These are phyloP conservation scores for Zaprionus ornatus DNA, from an alignment of 1,140 invertebrate species.

Conservation along the genomic window DNA sequence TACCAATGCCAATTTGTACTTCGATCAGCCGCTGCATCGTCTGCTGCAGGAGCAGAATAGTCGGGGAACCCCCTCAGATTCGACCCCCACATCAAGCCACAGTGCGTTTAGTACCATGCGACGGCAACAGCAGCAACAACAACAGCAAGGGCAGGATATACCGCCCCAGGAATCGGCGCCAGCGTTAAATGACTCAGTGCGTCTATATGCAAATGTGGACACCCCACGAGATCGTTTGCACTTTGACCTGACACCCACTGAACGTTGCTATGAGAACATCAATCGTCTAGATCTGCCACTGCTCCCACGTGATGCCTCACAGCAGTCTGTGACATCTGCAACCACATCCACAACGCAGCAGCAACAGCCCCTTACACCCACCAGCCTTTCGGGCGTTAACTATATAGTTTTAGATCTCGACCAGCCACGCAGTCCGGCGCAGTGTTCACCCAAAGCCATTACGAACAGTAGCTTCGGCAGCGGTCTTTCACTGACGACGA, in stretches of 20 bases:
- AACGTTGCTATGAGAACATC: slow-evolving; percentile 76
- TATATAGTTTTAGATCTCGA: slow-evolving; percentile 80
- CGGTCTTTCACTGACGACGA: slow-evolving; percentile 75
- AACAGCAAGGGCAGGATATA: slow-evolving; percentile 81
- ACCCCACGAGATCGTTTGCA: slow-evolving; percentile 35
- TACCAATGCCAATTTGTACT: slow-evolving; percentile 64
- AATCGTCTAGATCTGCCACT: slow-evolving; percentile 62
- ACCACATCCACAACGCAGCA: slow-evolving; percentile 10
- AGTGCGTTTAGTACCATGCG: slow-evolving; percentile 77
- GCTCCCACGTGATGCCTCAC: slow-evolving; percentile 38
- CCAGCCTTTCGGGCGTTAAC: slow-evolving; percentile 60
- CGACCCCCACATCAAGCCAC: slow-evolving; percentile 33
- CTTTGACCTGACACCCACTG: slow-evolving; percentile 46
- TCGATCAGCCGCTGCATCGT: slow-evolving; percentile 66
- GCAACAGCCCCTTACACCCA: slow-evolving; percentile 48
- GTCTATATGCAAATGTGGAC: slow-evolving; percentile 76
- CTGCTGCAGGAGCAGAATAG: slow-evolving; percentile 42
- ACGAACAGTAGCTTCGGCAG: slow-evolving; percentile 64
- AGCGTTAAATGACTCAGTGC: slow-evolving; percentile 52
- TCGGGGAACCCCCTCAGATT: slow-evolving; percentile 38
- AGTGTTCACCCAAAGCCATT: slow-evolving; percentile 63
- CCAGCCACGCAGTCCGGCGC: slow-evolving; percentile 70
- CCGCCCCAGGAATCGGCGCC: slow-evolving; percentile 84
- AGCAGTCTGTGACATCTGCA: slow-evolving; percentile 30
- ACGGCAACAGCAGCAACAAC: slow-evolving; percentile 64